phyloP scores from a whole-genome alignment of 2,113 vertebrate genomes.

The Elephantulus edwardii region DNA sequence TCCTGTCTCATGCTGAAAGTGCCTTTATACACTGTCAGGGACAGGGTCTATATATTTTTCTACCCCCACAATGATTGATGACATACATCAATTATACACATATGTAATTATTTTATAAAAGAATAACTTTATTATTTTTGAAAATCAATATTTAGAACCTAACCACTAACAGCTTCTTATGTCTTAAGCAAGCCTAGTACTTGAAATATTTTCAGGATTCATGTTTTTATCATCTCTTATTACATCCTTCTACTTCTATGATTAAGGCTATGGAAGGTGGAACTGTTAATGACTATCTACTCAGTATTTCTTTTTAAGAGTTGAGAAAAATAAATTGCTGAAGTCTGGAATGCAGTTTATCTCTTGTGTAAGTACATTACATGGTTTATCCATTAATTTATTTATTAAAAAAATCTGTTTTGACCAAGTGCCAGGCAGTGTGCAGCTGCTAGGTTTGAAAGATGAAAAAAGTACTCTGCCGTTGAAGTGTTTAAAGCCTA shows the following conservation, averaged over 20 bases:
- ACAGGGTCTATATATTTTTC: slow-evolving; percentile 15
- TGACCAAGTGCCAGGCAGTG: slow-evolving; percentile 11
- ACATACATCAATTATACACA: not conserved
- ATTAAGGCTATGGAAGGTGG: not conserved
- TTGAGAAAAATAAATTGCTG: slow-evolving; percentile 28
- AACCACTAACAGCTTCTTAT: not conserved
- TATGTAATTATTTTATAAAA: slow-evolving; percentile 36
- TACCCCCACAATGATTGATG: not conserved
- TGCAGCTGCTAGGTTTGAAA: not conserved
- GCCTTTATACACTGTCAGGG: not conserved
- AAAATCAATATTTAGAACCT: slow-evolving; percentile 2
- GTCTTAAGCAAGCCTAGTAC: not conserved
- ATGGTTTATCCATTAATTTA: slow-evolving; percentile 29
- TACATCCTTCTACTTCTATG: not conserved
- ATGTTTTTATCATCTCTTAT: not conserved
- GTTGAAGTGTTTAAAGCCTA: slow-evolving; percentile 5
- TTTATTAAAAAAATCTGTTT: slow-evolving; percentile 43
- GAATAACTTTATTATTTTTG: not conserved
- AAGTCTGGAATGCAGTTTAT: not conserved
- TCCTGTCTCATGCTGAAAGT: not conserved
- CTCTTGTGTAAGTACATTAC: slow-evolving; percentile 16
- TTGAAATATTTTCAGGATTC: not conserved
- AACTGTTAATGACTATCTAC: not conserved
- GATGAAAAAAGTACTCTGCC: not conserved
- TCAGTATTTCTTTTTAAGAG: not conserved